Conservation (phyloP, 2,797 vertebrate species). For the Chanos chanos region DNA sequence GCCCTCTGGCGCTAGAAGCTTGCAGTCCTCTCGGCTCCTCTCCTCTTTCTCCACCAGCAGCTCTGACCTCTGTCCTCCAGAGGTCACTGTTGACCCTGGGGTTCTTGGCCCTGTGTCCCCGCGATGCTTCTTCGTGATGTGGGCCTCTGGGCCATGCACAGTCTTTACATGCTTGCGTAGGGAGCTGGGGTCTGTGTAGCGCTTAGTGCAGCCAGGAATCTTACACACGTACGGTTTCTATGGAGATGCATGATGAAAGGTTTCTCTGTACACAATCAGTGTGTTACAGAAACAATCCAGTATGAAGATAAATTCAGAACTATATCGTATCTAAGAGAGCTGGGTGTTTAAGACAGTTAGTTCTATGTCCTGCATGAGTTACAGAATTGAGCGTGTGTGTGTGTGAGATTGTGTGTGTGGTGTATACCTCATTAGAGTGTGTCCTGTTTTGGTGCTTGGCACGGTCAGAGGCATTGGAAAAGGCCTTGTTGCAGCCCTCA, state of each 20-base stretch:
- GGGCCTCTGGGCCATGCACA: conserved; percentile 93
- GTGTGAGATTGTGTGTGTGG: neutral
- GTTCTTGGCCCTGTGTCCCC: conserved; percentile 81
- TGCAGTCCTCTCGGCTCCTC: conserved; percentile 80
- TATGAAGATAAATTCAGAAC: neutral
- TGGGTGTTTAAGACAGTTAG: neutral
- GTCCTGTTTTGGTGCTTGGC: conserved; percentile 98
- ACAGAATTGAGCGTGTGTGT: neutral
- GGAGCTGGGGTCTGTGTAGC: conserved; percentile 96
- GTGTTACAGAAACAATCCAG: neutral
- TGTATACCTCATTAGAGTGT: conserved; percentile 87
- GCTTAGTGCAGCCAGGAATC: conserved; percentile 94
- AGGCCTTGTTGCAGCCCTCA: conserved; percentile 96
- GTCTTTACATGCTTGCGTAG: conserved; percentile 96
- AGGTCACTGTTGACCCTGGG: conserved; percentile 59
- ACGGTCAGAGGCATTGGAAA: conserved; percentile 95
- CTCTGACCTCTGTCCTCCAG: conserved; percentile 71
- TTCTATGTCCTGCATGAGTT: neutral
- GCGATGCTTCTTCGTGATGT: conserved; percentile 94
- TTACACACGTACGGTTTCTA: conserved; percentile 98
- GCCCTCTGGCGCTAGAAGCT: conserved; percentile 82
- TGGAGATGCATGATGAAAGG: neutral
- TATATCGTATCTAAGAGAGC: neutral
- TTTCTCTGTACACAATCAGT: too few species aligned
- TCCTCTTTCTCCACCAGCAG: conserved; percentile 87